Conservation (phyloP, 2,797 vertebrate species). For the Spinus olivaceus region DNA sequence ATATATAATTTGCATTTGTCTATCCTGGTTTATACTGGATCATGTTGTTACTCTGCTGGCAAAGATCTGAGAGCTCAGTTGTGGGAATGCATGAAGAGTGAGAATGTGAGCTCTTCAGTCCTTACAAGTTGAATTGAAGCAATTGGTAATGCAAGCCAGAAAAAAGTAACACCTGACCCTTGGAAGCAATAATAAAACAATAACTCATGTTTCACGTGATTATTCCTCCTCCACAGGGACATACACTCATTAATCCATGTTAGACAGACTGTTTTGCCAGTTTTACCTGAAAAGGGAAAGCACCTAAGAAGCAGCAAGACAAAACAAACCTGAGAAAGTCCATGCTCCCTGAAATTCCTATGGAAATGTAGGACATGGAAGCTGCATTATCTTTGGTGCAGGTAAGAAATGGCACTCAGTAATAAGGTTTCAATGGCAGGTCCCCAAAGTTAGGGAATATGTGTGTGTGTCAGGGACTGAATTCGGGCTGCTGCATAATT, state of each 20-base stretch:
- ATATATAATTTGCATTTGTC: neutral
- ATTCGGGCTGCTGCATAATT: neutral
- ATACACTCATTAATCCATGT: neutral
- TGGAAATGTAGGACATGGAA: neutral
- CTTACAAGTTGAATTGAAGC: neutral
- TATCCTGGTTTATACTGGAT: neutral
- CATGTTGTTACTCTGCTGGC: neutral
- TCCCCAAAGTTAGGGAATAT: neutral
- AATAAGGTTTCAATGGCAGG: neutral
- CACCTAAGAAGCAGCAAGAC: neutral
- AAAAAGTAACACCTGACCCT: neutral
- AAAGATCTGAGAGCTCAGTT: neutral
- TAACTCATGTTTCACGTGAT: neutral
- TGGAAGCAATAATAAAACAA: neutral
- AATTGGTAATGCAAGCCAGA: neutral
- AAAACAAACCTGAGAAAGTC: neutral
- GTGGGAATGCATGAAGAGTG: neutral
- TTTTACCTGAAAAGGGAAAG: neutral
- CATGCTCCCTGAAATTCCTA: neutral
- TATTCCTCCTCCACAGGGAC: neutral
- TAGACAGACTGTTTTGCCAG: neutral
- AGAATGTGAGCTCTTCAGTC: neutral
- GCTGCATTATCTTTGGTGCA: neutral
- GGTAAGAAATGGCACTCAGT: accelerated
- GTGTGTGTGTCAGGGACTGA: neutral